Base-by-base conservation (phyloP, 2,113 vertebrate species). In the Furnarius figulus region DNA sequence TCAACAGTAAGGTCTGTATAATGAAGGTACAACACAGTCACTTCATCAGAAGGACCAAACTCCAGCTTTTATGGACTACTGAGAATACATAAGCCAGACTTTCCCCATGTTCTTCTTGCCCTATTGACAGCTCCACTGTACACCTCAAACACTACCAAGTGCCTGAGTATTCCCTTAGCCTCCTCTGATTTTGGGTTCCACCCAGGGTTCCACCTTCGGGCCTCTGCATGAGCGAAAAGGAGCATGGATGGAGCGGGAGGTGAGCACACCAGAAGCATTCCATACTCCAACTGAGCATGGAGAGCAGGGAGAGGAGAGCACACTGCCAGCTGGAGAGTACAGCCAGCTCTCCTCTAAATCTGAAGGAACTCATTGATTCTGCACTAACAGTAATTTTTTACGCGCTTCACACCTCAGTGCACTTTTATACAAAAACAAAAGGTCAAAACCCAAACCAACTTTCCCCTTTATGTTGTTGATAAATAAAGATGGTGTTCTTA, bases 321-420 rank as follows among this genome's bases (percentile, higher is more conserved):
- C 5, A 0, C 27, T 49, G 74, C 12, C 44, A 91, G 84, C 55
- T 30, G 49, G 20, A 25, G 25, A 82, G 16, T 61, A 62, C 33
- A 77, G 39, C 30, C 66, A 81, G 33, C 44, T 72, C 47, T 50
- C 40, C 30, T 37, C 46, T 25, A 20, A 30, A 24, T 42, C 85
- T 31, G 71, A 62, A 53, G 21, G 16, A 78, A 68, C 40, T 42
- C 62, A 72, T 0, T 16, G 74, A 56, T 70, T 76, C 78, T 89
- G 76, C 55, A 92, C 39, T n/a, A 17, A 53, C 14, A 75, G 44
- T 14, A 8, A 61, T 40, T 53, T 77, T 59, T 53, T 68, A 55
- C 0, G 0, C 0, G 1, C 31, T 76, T 78, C 49, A 12, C 3
- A 20, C 44, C 74, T 94, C 59, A 40, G 22, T 1, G 0, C 5